Conservation (phyloP, 2,888 invertebrate species). For the Hypolimnas misippus region DNA sequence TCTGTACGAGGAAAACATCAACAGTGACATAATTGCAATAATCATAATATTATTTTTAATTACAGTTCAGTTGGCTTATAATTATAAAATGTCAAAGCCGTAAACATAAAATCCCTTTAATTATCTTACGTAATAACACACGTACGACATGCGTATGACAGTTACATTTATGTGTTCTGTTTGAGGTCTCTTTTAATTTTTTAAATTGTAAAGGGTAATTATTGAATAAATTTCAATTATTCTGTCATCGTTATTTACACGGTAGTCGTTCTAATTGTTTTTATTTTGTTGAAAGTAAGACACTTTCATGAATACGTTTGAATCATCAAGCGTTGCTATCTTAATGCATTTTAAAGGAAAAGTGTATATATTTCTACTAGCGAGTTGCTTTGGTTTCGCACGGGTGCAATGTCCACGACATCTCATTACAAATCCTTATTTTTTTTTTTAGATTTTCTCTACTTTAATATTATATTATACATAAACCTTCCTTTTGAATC, state of each 20-base stretch:
- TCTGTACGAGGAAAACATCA: too few relatives aligned
- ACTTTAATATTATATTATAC: too few relatives aligned
- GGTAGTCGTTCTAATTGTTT: not conserved
- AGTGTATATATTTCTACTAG: too few relatives aligned
- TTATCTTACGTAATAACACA: not conserved
- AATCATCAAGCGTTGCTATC: too few relatives aligned
- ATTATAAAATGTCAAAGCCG: conserved; percentile 16
- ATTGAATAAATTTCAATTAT: not conserved
- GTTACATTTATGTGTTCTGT: not conserved
- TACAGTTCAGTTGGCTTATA: not conserved
- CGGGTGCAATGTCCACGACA: too few relatives aligned
- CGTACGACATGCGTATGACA: too few relatives aligned
- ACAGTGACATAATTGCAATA: not conserved
- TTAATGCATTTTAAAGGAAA: too few relatives aligned
- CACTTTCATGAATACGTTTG: not conserved
- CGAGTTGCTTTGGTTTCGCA: too few relatives aligned
- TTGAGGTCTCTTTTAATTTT: conserved; percentile 6
- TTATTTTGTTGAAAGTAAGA: not conserved
- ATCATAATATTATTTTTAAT: conserved; percentile 1
- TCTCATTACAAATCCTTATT: too few relatives aligned
- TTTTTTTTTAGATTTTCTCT: too few relatives aligned
- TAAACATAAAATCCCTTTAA: not conserved
- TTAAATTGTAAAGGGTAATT: not conserved
- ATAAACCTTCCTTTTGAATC: too few relatives aligned
- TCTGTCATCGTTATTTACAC: conserved; percentile 1